Evolutionary conservation across 2,113 vertebrate species (phyloP).

Genomic region (Rousettus leschenaultii): DNA sequence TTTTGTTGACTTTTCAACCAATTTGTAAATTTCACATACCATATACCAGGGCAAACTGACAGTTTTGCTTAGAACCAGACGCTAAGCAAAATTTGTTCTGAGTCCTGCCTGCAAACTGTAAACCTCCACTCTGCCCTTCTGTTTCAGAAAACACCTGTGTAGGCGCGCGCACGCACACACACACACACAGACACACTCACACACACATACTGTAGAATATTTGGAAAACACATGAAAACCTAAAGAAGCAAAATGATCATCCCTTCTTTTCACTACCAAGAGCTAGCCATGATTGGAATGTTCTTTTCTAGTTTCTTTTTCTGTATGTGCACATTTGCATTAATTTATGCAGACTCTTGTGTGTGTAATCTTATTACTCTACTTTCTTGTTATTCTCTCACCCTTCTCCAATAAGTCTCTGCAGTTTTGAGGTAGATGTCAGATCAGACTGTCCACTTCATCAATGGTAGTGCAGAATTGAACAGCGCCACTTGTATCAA

Average conservation of each 20-base stretch:
- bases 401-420: accelerated
- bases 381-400: not conserved
- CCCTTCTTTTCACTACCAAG: not conserved
- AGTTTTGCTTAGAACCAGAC: not conserved
- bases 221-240: not conserved
- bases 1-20: slow-evolving; percentile 42
- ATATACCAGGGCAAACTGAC: slow-evolving; percentile 26
- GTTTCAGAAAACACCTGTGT: not conserved
- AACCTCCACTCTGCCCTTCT: not conserved
- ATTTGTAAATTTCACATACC: slow-evolving; percentile 55
- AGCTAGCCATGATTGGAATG: not conserved
- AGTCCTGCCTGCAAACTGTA: not conserved
- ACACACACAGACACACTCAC: too few relatives aligned
- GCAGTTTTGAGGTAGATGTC: not conserved
- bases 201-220: not conserved
- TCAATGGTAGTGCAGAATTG: not conserved
- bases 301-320: not conserved
- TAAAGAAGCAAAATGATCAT: not conserved
- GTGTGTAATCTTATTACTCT: not conserved
- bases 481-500: not conserved
- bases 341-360: not conserved
- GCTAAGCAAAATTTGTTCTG: not conserved
- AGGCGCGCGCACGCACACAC: too few relatives aligned
- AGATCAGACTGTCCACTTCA: not conserved
- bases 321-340: not conserved